These are phyloP conservation scores for Serranus cabrilla DNA, from an alignment of 2,797 vertebrate genomes.

Conservation along the genomic window DNA sequence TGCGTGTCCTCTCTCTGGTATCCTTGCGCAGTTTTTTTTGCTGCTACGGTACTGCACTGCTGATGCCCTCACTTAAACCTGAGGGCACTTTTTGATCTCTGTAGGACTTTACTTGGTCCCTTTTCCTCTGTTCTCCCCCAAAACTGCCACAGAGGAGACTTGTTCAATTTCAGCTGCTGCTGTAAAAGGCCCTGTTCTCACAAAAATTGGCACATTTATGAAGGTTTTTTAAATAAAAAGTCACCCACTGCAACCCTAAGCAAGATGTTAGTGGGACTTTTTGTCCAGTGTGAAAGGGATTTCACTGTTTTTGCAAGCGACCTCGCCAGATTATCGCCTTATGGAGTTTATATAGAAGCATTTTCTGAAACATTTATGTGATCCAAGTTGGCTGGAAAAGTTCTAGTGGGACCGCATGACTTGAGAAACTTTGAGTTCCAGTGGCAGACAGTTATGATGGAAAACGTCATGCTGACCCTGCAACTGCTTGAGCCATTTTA, in stretches of 20 bases:
- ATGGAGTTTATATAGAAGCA: not conserved
- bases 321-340: not conserved
- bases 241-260: not conserved
- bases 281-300: too few species aligned
- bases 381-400: not conserved
- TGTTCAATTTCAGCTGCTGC: conserved; percentile 6
- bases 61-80: conserved; percentile 47
- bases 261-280: too few species aligned
- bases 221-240: conserved; percentile 29
- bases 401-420: not conserved
- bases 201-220: too few species aligned
- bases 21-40: conserved; percentile 2
- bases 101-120: conserved; percentile 28
- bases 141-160: conserved; percentile 18
- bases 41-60: conserved; percentile 20
- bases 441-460: conserved; percentile 19
- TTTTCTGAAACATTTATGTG: not conserved
- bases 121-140: not conserved
- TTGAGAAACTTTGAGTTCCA: conserved; percentile 3
- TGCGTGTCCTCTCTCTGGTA: conserved; percentile 18
- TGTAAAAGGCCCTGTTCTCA: not conserved
- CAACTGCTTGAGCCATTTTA: conserved; percentile 19
- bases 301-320: not conserved
- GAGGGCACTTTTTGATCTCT: conserved; percentile 53
- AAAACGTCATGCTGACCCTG: conserved; percentile 36